These are phyloP conservation scores for Orchesellides sinensis DNA, from an alignment of 2,888 invertebrate species.

Conservation along the genomic window DNA sequence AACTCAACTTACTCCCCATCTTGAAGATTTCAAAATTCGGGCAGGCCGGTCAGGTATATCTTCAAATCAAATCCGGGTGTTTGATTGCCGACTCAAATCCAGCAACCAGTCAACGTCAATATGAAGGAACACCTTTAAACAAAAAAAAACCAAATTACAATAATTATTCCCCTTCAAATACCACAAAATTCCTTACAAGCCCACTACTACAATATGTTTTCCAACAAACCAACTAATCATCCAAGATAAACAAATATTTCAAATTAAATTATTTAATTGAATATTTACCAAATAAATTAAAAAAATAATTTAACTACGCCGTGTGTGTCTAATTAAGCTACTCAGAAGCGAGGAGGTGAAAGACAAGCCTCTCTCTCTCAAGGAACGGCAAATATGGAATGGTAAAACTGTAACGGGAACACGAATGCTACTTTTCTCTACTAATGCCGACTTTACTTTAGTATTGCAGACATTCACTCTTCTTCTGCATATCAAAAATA, in stretches of 20 bases:
- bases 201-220: not conserved
- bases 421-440: not conserved
- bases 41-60: slow-evolving; percentile 12
- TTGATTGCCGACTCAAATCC: not conserved
- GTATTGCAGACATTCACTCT: not conserved
- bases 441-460: not conserved
- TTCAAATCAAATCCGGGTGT: not conserved
- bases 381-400: slow-evolving; percentile 45
- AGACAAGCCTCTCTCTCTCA: slow-evolving; percentile 44
- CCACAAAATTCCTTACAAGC: too few relatives aligned
- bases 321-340: too few relatives aligned
- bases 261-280: not conserved
- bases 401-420: slow-evolving; percentile 54
- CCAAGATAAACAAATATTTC: not conserved
- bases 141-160: too few relatives aligned
- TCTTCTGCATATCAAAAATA: slow-evolving; percentile 17
- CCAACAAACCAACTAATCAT: not conserved
- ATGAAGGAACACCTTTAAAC: not conserved
- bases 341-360: slow-evolving; percentile 11
- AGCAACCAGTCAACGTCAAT: slow-evolving; percentile 27
- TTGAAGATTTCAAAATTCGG: slow-evolving; percentile 47
- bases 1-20: slow-evolving; percentile 72
- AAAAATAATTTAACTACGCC: not conserved
- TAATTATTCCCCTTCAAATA: too few relatives aligned
- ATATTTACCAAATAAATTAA: not conserved